Evolutionary conservation across 2,113 vertebrate genomes (phyloP).

Genomic region (Anguilla japonica): DNA sequence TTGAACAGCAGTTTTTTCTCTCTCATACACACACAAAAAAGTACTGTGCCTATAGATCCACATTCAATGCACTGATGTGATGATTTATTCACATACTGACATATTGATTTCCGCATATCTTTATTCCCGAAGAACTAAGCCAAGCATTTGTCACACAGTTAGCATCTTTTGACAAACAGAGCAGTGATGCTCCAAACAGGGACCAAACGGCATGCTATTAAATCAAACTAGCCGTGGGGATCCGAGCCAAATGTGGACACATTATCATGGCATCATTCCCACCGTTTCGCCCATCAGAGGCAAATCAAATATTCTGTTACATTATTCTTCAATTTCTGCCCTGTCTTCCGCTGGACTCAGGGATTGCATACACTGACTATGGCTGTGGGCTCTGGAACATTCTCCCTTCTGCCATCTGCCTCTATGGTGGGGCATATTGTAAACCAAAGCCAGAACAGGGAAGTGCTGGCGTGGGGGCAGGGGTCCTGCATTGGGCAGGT

Average conservation of each 20-base stretch:
- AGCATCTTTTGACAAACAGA: slow-evolving; percentile 47
- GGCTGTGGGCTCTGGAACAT: slow-evolving; percentile 69
- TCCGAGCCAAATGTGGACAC: slow-evolving; percentile 31
- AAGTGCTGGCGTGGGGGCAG: not conserved
- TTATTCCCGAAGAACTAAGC: slow-evolving; percentile 18
- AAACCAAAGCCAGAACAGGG: slow-evolving; percentile 74
- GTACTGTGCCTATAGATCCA: not conserved
- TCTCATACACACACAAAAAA: not conserved
- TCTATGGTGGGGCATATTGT: slow-evolving; percentile 78
- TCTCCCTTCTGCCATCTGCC: slow-evolving; percentile 82
- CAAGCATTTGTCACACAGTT: slow-evolving; percentile 45
- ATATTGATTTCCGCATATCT: slow-evolving; percentile 37
- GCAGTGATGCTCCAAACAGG: not conserved
- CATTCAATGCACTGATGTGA: slow-evolving; percentile 12
- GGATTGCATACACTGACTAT: slow-evolving; percentile 61
- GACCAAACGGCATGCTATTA: slow-evolving; percentile 38
- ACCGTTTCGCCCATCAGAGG: slow-evolving; percentile 14
- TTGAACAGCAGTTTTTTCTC: too few species aligned
- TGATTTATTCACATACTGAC: slow-evolving; percentile 34
- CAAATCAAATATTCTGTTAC: slow-evolving; percentile 74
- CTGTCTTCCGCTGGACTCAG: slow-evolving; percentile 64
- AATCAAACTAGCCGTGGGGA: slow-evolving; percentile 41
- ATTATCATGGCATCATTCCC: slow-evolving; percentile 21
- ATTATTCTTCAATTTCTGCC: slow-evolving; percentile 83
- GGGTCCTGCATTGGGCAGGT: not conserved